Evolutionary conservation across 2,888 invertebrate genomes (phyloP), one percentile per base, ranked within the genome.

Genomic region (Apoda limacodes): DNA sequence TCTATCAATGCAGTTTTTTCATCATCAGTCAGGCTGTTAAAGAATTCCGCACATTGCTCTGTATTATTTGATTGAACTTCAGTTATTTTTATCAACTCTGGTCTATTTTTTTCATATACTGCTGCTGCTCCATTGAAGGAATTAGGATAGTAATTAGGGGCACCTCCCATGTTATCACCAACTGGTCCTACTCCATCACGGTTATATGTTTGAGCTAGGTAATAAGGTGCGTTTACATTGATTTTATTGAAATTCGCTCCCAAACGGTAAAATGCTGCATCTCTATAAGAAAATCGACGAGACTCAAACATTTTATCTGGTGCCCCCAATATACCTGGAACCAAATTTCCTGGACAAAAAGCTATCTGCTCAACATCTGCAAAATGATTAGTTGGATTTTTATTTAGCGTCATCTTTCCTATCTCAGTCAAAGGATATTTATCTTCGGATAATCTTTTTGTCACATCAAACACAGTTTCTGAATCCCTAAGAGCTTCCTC

Each of bases 91-190:
- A 83, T 68, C 3, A 85, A 67, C 5, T 81, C 58, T 5, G 83
- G 55, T 22, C 63, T 58, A 38, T 81, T 80, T 10, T 86, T 86
- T 3, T 85, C 78, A 14, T 84, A 75, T 44, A 85, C 85, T 22
- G 84, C 84, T 37, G 84, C 82, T 0, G 95, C 93, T 0, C 96
- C 97, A 41, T 85, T 78, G 62, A 95, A 98, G 40, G 95, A 93
- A 75, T 98, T 98, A 0, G 98, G 98, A 70, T 85, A 94, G 60
- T 97, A 98, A 68, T 97, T 97, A 2, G 97, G 97, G 3, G 90
- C 90, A 13, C 90, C 92, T 20, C 84, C 86, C 64, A 92, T 92
- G 57, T 95, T 95, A 46, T 89, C 86, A 21, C 83, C 75, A n/a
- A 87, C 80, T 13, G 87, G 83, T 78, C 89, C 87, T 6, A 83